These are phyloP conservation scores for Notospermus geniculatus DNA, from an alignment of 1,140 invertebrate genomes.

Conservation along the genomic window DNA sequence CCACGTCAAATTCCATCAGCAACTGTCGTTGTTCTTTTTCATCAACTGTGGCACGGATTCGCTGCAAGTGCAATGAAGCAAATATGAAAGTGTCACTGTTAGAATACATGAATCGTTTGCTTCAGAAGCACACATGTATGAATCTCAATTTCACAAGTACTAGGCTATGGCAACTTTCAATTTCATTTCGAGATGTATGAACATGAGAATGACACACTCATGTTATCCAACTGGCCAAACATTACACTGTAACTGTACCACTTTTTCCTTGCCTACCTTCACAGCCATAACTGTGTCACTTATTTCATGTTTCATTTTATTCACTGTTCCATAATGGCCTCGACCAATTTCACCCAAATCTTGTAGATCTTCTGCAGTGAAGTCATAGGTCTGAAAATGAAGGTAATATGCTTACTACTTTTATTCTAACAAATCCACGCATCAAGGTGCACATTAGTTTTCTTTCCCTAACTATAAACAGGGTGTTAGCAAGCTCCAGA, in stretches of 20 bases:
- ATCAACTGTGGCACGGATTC: slow-evolving; percentile 83
- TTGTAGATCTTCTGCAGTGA: slow-evolving; percentile 76
- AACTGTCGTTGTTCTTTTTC: slow-evolving; percentile 93
- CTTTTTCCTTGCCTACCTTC: no score
- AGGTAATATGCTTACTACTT: neutral
- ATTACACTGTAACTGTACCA: no score
- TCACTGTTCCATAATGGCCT: slow-evolving; percentile 94
- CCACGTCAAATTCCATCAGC: slow-evolving; percentile 95
- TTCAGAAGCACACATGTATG: no score
- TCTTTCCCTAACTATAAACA: neutral
- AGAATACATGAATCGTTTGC: no score
- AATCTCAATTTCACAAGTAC: no score
- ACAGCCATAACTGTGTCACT: slow-evolving; percentile 89
- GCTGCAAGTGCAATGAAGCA: slow-evolving; percentile 31
- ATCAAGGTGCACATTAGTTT: neutral
- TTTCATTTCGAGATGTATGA: no score
- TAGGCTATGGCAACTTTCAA: no score
- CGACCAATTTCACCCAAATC: slow-evolving; percentile 89
- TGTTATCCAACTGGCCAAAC: no score
- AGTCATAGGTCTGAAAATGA: slow-evolving; percentile 47
- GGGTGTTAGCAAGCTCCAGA: slow-evolving; percentile 9
- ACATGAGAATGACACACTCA: no score
- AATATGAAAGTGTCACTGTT: no score
- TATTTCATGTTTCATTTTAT: slow-evolving; percentile 91
- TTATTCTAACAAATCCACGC: neutral